phyloP scores from a whole-genome alignment of 64 coral and sea anemone species.

The Montipora sp. region DNA sequence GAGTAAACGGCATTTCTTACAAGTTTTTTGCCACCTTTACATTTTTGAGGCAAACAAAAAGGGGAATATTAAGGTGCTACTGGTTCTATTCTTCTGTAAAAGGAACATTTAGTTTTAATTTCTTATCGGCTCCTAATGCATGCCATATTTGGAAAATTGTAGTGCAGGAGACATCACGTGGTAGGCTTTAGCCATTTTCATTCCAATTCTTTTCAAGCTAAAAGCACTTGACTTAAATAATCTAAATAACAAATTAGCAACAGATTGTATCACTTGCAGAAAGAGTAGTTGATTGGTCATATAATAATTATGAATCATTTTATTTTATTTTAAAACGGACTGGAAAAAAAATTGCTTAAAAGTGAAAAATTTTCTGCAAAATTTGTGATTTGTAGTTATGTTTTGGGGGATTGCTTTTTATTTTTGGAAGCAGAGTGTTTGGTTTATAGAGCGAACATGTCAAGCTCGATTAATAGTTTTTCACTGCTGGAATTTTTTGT shows the following conservation, averaged over 20 bases:
- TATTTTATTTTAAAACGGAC: not conserved
- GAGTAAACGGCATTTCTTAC: not conserved
- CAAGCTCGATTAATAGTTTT: constrained; percentile 3
- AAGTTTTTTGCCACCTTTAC: not conserved
- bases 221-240: not conserved
- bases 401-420: not conserved
- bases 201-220: constrained; percentile 5
- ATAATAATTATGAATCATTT: constrained; percentile 5
- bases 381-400: not conserved
- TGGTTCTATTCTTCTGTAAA: not conserved
- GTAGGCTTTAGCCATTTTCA: not conserved
- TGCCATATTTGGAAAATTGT: not conserved
- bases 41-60: not conserved
- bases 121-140: not conserved
- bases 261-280: constrained; percentile 53
- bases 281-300: not conserved
- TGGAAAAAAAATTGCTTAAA: not conserved
- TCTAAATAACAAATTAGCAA: not conserved
- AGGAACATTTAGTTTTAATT: not conserved
- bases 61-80: constrained; percentile 28
- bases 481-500: not conserved
- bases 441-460: not conserved
- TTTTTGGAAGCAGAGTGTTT: not conserved
- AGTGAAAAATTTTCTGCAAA: not conserved
- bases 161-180: not conserved